Conservation (phyloP, 37 sponge, comb jelly and placozoan genomes). For the Eunapius fragilis region DNA sequence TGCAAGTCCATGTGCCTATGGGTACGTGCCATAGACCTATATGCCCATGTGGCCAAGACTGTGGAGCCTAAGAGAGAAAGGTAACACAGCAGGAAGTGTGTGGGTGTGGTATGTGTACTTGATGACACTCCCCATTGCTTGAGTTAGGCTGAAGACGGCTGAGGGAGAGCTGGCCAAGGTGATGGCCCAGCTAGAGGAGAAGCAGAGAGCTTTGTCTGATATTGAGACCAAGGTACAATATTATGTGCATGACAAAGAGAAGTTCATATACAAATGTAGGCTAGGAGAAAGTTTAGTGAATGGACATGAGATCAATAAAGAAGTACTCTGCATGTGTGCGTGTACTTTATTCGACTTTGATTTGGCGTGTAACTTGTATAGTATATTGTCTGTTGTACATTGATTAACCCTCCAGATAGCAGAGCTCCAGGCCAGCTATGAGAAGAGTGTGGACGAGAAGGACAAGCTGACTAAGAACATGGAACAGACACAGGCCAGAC, state of each 20-base stretch:
- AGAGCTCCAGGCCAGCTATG: conserved; percentile 69
- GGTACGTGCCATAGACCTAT: conserved; percentile 94
- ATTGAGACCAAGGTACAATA: conserved; percentile 96
- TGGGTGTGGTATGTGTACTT: neutral
- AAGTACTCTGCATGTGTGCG: no score
- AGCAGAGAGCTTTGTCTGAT: conserved; percentile 83
- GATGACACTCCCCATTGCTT: neutral
- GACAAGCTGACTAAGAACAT: conserved; percentile 89
- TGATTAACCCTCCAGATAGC: conserved; percentile 52
- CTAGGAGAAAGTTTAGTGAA: no score
- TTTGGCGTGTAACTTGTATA: no score
- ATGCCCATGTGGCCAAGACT: conserved; percentile 90
- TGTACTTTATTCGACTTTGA: no score
- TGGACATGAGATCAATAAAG: no score
- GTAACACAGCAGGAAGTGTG: no score
- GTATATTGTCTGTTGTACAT: no score
- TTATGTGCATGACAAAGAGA: no score
- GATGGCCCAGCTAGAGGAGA: conserved; percentile 85
- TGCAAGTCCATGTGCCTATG: conserved; percentile 99
- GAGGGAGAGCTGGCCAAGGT: conserved; percentile 83
- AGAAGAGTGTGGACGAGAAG: conserved; percentile 88
- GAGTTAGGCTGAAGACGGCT: conserved; percentile 76
- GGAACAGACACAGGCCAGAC: conserved; percentile 80
- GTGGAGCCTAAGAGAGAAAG: conserved; percentile 98
- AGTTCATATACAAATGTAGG: no score